Base-by-base conservation (phyloP, 2,113 vertebrate species). In the Turdus rufiventris region DNA sequence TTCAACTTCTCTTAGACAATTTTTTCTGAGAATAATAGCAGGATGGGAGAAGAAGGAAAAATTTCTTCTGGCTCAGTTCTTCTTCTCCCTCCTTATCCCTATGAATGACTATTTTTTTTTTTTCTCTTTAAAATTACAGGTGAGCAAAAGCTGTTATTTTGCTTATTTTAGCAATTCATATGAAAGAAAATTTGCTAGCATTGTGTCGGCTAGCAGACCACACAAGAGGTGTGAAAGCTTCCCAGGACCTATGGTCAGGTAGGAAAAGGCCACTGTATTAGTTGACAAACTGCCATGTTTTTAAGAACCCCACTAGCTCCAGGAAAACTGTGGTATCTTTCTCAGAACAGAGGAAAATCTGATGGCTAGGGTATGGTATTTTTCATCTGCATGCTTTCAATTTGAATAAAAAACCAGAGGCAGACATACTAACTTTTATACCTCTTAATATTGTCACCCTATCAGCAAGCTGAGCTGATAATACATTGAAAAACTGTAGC, bases 341-440 rank as follows among this genome's bases (percentile, higher is more conserved):
- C 85, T 80, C 54, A 95, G 91, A 96, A 95, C 1, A 3, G 50
- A 95, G 84, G 53, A 85, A 93, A 82, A 33, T 84, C 72, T 80
- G 36, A 54, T 58, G 87, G 26, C 62, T 93, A 66, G 63, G 36
- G 9, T 67, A 63, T 16, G 47, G 18, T 85, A 82, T 94, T 95
- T 96, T 95, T 97, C 80, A 93, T 88, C 40, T 47, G 1, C 3
- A 1, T 56, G 60, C 36, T 79, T 96, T 80, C 19, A 61, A 14
- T 82, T 89, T 93, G 88, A 97, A 96, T 95, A 95, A 94, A 91
- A 38, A 96, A 94, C 42, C 87, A 84, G 80, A 88, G 56, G 28
- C 42, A 78, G 77, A 93, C 57, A 42, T 78, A 89, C 42, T 88
- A 89, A 63, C 77, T 96, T 92, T 74, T 19, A 24, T 70, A 96